phyloP scores from a whole-genome alignment of 2,797 vertebrate genomes.

The Coreius guichenoti region DNA sequence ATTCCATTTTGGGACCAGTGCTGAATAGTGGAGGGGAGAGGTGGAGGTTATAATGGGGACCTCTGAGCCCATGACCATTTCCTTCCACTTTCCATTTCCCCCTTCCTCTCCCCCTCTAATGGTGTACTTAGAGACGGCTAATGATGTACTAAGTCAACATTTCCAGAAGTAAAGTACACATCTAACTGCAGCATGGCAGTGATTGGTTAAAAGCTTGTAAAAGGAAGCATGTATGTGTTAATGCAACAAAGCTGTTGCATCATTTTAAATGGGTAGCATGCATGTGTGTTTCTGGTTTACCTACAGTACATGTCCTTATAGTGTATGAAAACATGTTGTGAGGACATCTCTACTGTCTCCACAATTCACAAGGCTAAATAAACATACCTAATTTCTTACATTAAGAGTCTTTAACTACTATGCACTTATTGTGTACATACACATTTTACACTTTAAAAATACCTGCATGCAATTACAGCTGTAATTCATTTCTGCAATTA shows the following conservation, averaged over 20 bases:
- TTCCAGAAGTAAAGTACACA: slow-evolving; percentile 20
- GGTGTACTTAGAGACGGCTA: slow-evolving; percentile 41
- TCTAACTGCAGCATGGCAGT: slow-evolving; percentile 14
- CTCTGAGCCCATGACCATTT: slow-evolving; percentile 43
- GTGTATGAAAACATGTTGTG: neutral
- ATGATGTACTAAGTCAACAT: slow-evolving; percentile 42
- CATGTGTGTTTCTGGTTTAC: neutral
- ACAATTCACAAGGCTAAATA: slow-evolving; percentile 3
- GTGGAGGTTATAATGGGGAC: slow-evolving; percentile 55
- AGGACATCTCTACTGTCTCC: neutral
- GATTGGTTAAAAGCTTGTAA: slow-evolving; percentile 36
- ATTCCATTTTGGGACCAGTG: slow-evolving; percentile 53
- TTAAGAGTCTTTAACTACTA: neutral
- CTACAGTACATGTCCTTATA: neutral
- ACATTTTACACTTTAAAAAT: neutral
- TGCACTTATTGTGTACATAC: too few relatives aligned
- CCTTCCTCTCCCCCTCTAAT: slow-evolving; percentile 30
- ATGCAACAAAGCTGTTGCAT: neutral
- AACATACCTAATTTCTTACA: neutral
- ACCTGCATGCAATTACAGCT: too few relatives aligned
- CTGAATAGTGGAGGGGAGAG: slow-evolving; percentile 42
- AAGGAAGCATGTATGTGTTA: slow-evolving; percentile 11
- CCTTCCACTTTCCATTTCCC: slow-evolving; percentile 30
- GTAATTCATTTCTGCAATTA: too few relatives aligned
- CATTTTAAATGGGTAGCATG: neutral